Conservation (phyloP, 2,797 vertebrate species). For the Apogon hyalosoma region DNA sequence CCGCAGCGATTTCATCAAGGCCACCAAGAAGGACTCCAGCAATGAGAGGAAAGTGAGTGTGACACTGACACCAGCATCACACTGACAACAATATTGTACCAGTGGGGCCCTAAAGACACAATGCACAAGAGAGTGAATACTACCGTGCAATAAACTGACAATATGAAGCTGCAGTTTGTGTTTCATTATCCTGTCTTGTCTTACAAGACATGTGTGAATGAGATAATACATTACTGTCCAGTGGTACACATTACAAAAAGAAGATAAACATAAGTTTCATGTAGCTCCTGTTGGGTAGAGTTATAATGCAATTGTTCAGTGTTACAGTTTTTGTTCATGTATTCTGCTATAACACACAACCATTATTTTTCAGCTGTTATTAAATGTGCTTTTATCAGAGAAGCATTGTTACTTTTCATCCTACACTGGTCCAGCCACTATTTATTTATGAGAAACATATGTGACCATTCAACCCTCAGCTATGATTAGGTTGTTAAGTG, state of each 20-base stretch:
- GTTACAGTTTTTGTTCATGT: too few species aligned
- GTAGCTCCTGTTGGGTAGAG: not conserved
- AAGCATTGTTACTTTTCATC: not conserved
- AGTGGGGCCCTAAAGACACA: not conserved
- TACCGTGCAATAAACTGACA: not conserved
- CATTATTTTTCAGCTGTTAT: too few species aligned
- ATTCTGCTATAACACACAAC: too few species aligned
- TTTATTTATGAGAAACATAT: conserved; percentile 4
- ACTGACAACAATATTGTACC: not conserved
- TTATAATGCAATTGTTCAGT: not conserved
- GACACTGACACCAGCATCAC: not conserved
- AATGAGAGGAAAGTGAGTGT: conserved; percentile 90
- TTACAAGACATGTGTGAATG: not conserved
- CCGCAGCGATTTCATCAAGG: conserved; percentile 91
- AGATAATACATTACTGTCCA: not conserved
- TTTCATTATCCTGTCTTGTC: not conserved
- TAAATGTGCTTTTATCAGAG: not conserved
- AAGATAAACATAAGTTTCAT: not conserved
- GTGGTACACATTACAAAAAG: not conserved
- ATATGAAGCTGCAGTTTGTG: not conserved
- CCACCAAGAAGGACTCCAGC: conserved; percentile 91
- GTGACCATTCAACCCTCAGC: conserved; percentile 42
- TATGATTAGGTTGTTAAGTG: conserved; percentile 71
- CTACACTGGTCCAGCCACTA: not conserved
- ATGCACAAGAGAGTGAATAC: not conserved